Conservation (phyloP, 1,140 invertebrate species). For the Eciton burchellii region DNA sequence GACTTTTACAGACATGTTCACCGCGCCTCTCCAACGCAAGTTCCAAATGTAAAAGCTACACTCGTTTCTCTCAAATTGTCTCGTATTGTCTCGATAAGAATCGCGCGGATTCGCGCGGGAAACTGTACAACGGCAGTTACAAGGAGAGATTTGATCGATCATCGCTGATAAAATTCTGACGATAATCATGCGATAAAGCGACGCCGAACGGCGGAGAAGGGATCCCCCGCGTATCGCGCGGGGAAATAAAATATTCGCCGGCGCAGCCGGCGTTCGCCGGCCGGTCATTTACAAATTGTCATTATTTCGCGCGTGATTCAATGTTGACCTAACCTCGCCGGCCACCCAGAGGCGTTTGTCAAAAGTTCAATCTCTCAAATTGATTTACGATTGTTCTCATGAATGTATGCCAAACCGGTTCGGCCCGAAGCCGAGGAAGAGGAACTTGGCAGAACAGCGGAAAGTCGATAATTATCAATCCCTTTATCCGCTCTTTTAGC, state of each 20-base stretch:
- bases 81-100: not conserved
- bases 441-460: constrained; percentile 15
- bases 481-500: constrained; percentile 22
- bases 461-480: constrained; percentile 60
- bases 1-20: too few species aligned
- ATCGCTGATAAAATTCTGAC: not conserved
- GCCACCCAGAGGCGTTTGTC: constrained; percentile 57
- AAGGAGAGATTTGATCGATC: not conserved
- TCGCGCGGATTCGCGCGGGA: not conserved
- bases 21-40: too few species aligned
- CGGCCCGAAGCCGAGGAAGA: not conserved
- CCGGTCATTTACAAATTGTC: constrained; percentile 55
- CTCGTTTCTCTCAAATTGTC: not conserved
- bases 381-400: constrained; percentile 62
- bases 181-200: constrained; percentile 14
- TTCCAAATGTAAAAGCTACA: not conserved
- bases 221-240: not conserved
- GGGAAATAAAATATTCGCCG: constrained; percentile 36
- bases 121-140: not conserved
- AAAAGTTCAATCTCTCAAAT: constrained; percentile 64
- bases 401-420: constrained; percentile 59
- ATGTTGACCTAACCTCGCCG: constrained; percentile 58
- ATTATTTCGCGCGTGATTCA: constrained; percentile 59
- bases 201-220: not conserved
- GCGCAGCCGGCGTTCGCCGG: constrained; percentile 2